Conservation (phyloP, 2,113 vertebrate genomes). For the Rhineura floridana region DNA sequence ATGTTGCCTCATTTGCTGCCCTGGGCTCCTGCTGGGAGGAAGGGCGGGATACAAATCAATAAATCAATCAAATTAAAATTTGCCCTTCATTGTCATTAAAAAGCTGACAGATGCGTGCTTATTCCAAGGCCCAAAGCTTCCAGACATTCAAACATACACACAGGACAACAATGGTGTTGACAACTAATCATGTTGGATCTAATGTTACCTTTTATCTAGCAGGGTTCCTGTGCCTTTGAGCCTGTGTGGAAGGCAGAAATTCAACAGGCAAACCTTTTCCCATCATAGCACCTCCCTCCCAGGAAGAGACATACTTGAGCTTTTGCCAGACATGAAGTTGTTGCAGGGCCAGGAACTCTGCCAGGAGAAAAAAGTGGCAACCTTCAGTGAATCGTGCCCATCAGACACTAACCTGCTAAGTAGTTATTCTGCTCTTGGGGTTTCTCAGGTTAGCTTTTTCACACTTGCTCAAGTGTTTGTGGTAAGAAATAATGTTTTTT, state of each 20-base stretch:
- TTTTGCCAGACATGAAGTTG: neutral
- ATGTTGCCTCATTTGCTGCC: neutral
- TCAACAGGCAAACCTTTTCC: neutral
- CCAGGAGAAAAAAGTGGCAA: too few species aligned
- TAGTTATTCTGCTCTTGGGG: neutral
- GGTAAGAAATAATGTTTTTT: neutral
- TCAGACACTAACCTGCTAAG: neutral
- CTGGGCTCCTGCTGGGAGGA: too few species aligned
- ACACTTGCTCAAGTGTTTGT: neutral
- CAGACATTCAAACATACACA: neutral
- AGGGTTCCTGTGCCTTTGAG: neutral
- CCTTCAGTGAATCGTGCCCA: neutral
- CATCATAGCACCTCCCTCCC: neutral
- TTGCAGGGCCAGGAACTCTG: neutral
- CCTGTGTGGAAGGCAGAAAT: neutral
- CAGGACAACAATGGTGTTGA: neutral
- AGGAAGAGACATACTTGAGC: neutral
- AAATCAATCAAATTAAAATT: too few species aligned
- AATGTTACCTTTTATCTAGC: neutral
- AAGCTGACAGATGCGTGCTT: neutral
- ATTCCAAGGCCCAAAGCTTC: neutral
- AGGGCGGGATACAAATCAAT: too few species aligned
- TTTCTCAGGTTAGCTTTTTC: neutral
- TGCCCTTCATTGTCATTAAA: neutral
- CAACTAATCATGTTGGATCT: neutral